Evolutionary conservation across 2,797 vertebrate species (phyloP).

Genomic region (Gobio occitaniae): DNA sequence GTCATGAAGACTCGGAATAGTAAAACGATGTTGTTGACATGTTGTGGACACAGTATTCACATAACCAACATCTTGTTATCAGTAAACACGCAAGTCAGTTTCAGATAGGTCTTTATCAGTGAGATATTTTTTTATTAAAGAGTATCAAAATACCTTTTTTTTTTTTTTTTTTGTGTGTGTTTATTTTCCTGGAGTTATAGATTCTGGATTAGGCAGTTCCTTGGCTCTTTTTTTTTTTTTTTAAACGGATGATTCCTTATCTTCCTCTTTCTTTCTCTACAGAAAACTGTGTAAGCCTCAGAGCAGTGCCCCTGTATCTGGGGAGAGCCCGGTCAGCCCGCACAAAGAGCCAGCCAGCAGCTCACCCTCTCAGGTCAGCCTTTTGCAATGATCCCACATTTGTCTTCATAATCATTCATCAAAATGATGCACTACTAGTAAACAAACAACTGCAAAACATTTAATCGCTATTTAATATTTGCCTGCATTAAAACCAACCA

Average conservation of each 20-base stretch:
- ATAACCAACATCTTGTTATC: neutral
- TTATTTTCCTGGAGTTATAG: too few species aligned
- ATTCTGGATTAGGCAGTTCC: neutral
- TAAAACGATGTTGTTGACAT: neutral
- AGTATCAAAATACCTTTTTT: neutral
- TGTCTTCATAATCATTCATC: neutral
- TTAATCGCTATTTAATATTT: neutral
- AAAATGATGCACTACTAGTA: neutral
- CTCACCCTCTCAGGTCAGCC: constrained; percentile 84
- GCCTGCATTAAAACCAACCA: constrained; percentile 3
- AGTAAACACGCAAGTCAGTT: neutral
- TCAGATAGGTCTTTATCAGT: neutral
- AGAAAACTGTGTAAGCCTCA: constrained; percentile 90
- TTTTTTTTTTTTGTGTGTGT: neutral
- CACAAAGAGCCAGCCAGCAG: constrained; percentile 84
- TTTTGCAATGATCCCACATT: neutral
- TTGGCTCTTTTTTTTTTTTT: neutral
- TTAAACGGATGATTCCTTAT: constrained; percentile 15
- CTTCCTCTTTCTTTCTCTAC: constrained; percentile 50
- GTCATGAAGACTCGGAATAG: neutral
- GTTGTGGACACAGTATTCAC: neutral
- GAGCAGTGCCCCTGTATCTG: constrained; percentile 70
- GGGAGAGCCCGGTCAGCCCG: constrained; percentile 82
- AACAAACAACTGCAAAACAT: neutral
- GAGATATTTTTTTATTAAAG: too few species aligned